phyloP scores from a whole-genome alignment of 2,113 vertebrate species.

The Vicugna pacos region DNA sequence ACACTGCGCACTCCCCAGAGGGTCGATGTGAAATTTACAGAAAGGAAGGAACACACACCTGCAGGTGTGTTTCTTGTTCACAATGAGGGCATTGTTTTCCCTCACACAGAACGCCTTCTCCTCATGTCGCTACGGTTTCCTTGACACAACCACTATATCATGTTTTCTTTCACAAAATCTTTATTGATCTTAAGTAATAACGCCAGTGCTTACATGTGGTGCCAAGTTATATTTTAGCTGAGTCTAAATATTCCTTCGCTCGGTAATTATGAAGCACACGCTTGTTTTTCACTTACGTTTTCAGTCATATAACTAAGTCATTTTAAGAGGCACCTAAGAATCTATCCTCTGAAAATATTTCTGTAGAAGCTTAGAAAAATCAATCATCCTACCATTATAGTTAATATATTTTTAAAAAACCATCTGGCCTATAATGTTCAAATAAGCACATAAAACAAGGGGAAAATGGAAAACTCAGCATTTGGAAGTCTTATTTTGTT shows the following conservation, averaged over 20 bases:
- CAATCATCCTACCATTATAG: neutral
- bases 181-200: slow-evolving; percentile 58
- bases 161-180: slow-evolving; percentile 62
- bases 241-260: slow-evolving; percentile 55
- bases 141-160: slow-evolving; percentile 51
- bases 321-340: slow-evolving; percentile 18
- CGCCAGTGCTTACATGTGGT: neutral
- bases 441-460: slow-evolving; percentile 40
- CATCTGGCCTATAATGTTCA: neutral
- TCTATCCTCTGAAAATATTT: slow-evolving; percentile 9
- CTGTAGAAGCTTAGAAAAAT: slow-evolving; percentile 26
- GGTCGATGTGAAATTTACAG: slow-evolving; percentile 77
- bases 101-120: neutral
- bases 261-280: slow-evolving; percentile 1
- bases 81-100: slow-evolving; percentile 75
- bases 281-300: slow-evolving; percentile 46
- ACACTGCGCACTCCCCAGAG: slow-evolving; percentile 76
- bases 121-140: slow-evolving; percentile 20
- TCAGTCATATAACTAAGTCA: slow-evolving; percentile 24
- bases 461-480: neutral
- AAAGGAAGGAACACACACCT: slow-evolving; percentile 78
- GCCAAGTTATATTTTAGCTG: slow-evolving; percentile 5
- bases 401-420: slow-evolving; percentile 28
- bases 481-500: neutral
- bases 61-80: slow-evolving; percentile 76